These are phyloP conservation scores for Apogon hyalosoma DNA, from an alignment of 2,797 vertebrate genomes.

Conservation along the genomic window DNA sequence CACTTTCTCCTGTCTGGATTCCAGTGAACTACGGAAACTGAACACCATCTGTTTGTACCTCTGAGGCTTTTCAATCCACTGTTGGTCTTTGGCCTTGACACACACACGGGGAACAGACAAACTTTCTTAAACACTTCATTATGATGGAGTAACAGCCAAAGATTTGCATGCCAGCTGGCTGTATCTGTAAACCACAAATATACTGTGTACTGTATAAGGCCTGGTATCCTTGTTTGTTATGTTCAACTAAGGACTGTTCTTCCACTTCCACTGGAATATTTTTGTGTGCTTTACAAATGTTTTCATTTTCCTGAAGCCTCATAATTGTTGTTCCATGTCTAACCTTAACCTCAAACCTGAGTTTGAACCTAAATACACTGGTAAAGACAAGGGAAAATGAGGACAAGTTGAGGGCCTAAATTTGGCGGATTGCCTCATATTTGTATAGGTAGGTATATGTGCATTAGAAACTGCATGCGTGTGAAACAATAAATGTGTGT, in stretches of 20 bases:
- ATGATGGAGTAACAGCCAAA: slow-evolving; percentile 10
- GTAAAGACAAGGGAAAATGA: background rate
- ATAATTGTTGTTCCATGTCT: background rate
- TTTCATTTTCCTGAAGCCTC: background rate
- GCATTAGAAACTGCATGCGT: too few species aligned
- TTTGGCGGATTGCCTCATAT: background rate
- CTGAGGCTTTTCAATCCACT: slow-evolving; percentile 31
- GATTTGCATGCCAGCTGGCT: slow-evolving; percentile 9
- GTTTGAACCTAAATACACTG: background rate
- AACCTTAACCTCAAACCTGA: background rate
- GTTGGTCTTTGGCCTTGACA: slow-evolving; percentile 35
- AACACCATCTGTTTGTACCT: slow-evolving; percentile 41
- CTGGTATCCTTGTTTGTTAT: background rate
- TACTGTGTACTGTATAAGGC: background rate
- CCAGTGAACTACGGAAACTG: slow-evolving; percentile 44
- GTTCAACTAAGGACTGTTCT: background rate
- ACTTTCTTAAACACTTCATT: slow-evolving; percentile 29
- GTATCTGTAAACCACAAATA: slow-evolving; percentile 5
- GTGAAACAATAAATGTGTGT: too few species aligned
- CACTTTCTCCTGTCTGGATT: slow-evolving; percentile 28
- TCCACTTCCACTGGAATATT: background rate
- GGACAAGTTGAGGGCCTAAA: background rate
- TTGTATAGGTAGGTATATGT: too few species aligned
- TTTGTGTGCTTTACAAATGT: background rate
- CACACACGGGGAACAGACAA: slow-evolving; percentile 26